Base-by-base conservation (phyloP, 2,113 vertebrate species). In the Hippopotamus amphibius region DNA sequence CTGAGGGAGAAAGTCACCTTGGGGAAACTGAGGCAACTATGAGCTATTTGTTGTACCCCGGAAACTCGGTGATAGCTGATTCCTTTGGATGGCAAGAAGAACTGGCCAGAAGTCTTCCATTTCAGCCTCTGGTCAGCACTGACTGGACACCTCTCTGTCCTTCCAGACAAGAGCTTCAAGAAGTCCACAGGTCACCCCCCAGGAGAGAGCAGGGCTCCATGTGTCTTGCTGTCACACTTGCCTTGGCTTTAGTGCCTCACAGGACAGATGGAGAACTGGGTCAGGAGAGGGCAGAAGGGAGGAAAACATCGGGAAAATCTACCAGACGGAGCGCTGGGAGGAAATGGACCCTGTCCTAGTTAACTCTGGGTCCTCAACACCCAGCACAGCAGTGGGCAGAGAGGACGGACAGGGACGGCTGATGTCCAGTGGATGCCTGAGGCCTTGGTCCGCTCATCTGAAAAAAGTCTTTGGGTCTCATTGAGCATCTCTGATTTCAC, bases 211-310 rank as follows among this genome's bases (percentile, higher is more conserved):
- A 41, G 88, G 16, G 41, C 30, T 65, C 37, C n/a, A 10, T 13
- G n/a, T 48, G 33, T 85, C 81, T 95, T 86, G 83, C 53, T 37
- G 87, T 92, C 95, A 84, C 63, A 91, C 85, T 86, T 17, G 72
- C 87, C 77, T 93, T 93, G 59, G 50, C 63, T 33, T 90, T 55
- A 65, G 76, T 71, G 28, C 84, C 86, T 96, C 71, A 5, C 83
- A 93, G 69, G 90, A 96, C 97, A 97, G 86, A 93, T 90, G 95
- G 97, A 93, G 87, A 97, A 96, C 55, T 96, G 83, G 97, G 97
- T 95, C 93, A 86, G 79, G 57, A 37, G 48, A 79, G 68, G 68
- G n/a, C 5, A 68, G n/a, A 55, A 71, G 57, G 41, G 80, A 57
- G 48, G 43, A 50, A 89, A 90, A 91, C 48, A 30, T 4, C 9